These are phyloP conservation scores for Microchrysa polita DNA, from an alignment of 2,888 invertebrate species.

Conservation along the genomic window DNA sequence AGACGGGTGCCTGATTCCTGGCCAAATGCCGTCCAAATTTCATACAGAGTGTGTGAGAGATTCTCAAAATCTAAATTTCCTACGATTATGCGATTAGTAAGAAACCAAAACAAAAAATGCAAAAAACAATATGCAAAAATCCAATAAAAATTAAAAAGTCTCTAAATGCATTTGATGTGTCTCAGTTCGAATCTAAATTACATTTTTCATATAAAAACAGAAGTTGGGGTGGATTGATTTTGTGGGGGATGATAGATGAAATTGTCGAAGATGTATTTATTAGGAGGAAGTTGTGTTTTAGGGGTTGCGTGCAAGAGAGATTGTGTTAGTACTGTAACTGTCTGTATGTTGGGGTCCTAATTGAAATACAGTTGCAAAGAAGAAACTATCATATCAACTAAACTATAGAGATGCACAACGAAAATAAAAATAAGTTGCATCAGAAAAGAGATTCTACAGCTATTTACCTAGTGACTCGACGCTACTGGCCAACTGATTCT, in stretches of 20 bases:
- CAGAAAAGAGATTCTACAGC: too few relatives aligned
- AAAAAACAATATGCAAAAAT: conserved; percentile 1
- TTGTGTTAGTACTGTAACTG: conserved; percentile 15
- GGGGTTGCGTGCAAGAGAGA: neutral
- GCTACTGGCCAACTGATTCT: conserved; percentile 60
- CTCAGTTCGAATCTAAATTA: neutral
- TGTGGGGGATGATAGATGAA: conserved; percentile 12
- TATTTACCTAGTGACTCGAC: conserved; percentile 63
- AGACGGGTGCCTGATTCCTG: conserved; percentile 63
- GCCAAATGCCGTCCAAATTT: conserved; percentile 72
- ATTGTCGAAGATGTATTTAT: neutral
- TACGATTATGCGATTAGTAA: conserved; percentile 47
- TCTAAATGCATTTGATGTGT: neutral
- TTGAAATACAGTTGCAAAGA: conserved; percentile 7
- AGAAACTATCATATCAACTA: conserved; percentile 18
- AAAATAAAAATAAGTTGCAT: neutral
- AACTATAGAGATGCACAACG: conserved; percentile 14
- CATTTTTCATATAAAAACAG: conserved; percentile 8
- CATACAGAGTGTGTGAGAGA: conserved; percentile 66
- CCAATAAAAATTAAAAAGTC: conserved; percentile 17
- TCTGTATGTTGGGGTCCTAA: conserved; percentile 14
- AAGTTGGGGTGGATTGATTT: neutral
- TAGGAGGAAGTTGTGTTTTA: neutral
- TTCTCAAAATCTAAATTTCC: conserved; percentile 66
- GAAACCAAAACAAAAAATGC: neutral